phyloP scores from a whole-genome alignment of 2,888 invertebrate genomes.

The Microctonus aethiopoides region DNA sequence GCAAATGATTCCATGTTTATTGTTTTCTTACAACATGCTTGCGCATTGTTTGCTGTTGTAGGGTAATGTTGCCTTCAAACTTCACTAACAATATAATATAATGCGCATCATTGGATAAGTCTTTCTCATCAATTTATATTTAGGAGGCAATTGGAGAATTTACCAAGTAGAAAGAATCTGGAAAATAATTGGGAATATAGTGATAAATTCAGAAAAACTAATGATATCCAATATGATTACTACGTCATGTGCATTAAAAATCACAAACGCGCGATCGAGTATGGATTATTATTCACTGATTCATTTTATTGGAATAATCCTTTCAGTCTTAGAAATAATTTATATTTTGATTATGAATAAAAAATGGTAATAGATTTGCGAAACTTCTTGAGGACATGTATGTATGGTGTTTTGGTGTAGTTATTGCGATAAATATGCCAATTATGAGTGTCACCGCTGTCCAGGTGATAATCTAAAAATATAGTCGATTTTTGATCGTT shows the following conservation, averaged over 20 bases:
- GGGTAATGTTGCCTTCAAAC: conserved; percentile 22
- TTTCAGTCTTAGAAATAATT: neutral
- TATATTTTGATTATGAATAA: neutral
- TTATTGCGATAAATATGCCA: neutral
- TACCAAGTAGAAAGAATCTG: too few relatives aligned
- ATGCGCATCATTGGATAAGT: too few relatives aligned
- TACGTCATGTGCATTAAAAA: neutral
- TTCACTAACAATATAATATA: too few relatives aligned
- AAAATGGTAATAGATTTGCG: neutral
- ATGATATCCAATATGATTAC: neutral
- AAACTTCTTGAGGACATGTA: conserved; percentile 6
- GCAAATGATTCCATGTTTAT: conserved; percentile 21
- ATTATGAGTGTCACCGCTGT: conserved; percentile 5
- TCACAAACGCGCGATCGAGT: conserved; percentile 9
- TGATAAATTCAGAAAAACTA: neutral
- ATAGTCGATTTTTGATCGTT: neutral
- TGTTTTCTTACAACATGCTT: conserved; percentile 15
- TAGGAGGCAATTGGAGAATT: neutral
- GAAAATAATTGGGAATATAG: too few relatives aligned
- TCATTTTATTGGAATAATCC: too few relatives aligned
- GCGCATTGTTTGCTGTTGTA: conserved; percentile 25
- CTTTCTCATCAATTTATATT: too few relatives aligned
- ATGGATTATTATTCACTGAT: too few relatives aligned
- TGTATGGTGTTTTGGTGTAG: conserved; percentile 9
- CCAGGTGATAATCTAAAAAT: neutral